Evolutionary conservation across 2,888 invertebrate species (phyloP).

Genomic region (Apotomis turbidana): DNA sequence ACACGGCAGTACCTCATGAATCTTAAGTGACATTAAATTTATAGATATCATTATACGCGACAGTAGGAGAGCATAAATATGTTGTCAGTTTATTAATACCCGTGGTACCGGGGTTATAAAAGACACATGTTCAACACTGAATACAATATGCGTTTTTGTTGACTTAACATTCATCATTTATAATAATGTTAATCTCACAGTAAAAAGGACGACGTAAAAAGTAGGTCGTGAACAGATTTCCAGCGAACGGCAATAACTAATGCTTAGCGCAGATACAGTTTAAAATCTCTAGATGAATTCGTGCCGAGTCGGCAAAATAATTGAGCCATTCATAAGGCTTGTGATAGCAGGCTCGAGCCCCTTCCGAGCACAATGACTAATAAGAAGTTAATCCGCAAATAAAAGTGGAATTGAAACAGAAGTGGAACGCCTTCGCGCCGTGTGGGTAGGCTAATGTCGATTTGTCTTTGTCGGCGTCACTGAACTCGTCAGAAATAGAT

Average conservation of each 20-base stretch:
- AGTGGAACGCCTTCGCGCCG: slow-evolving; percentile 80
- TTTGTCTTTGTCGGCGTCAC: slow-evolving; percentile 84
- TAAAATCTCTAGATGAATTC: slow-evolving; percentile 58
- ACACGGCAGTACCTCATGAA: slow-evolving; percentile 42
- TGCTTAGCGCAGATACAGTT: slow-evolving; percentile 53
- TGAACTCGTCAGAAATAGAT: slow-evolving; percentile 85
- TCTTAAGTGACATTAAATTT: slow-evolving; percentile 67
- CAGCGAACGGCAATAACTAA: slow-evolving; percentile 54
- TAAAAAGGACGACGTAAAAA: slow-evolving; percentile 42
- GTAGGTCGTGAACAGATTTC: slow-evolving; percentile 45
- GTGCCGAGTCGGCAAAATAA: slow-evolving; percentile 75
- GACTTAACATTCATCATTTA: slow-evolving; percentile 22
- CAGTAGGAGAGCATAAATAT: slow-evolving; percentile 68
- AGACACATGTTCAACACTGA: slow-evolving; percentile 66
- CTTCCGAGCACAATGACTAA: slow-evolving; percentile 79
- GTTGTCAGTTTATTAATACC: slow-evolving; percentile 74
- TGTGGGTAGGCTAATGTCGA: slow-evolving; percentile 83
- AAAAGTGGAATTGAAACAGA: slow-evolving; percentile 84
- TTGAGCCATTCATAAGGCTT: slow-evolving; percentile 83
- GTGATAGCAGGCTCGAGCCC: slow-evolving; percentile 72
- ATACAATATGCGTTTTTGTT: slow-evolving; percentile 52
- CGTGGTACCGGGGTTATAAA: slow-evolving; percentile 59
- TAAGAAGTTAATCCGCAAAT: slow-evolving; percentile 84
- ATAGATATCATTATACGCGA: slow-evolving; percentile 67
- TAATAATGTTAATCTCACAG: slow-evolving; percentile 23